A percentile compares a stretch with the other conserved stretches of the same genome.
Evolutionary conservation across 2,797 vertebrate genomes (phyloP).

Genomic region (Vespertilio murinus): DNA sequence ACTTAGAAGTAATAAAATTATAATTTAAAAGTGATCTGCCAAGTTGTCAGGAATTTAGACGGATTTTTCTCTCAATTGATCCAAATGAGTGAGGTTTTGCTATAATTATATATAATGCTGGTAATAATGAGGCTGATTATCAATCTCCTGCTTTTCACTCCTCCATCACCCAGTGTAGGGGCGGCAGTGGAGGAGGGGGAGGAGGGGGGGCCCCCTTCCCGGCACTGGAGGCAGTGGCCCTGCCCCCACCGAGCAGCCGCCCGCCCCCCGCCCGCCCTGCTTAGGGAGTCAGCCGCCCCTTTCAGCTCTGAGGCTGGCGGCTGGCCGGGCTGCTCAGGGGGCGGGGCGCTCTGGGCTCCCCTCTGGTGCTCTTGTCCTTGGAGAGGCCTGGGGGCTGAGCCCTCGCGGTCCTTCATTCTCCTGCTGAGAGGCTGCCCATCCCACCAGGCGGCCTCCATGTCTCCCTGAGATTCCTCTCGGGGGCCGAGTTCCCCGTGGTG

Average conservation of each 20-base stretch:
- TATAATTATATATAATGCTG: conserved; percentile 76
- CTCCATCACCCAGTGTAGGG: conserved; percentile 34
- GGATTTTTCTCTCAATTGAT: conserved; percentile 76
- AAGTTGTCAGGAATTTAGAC: conserved; percentile 76
- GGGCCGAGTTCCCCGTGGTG: neutral
- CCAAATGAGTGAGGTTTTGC: conserved; percentile 75
- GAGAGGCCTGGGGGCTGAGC: neutral
- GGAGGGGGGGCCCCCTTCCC: neutral
- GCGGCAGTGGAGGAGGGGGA: neutral
- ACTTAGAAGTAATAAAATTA: conserved; percentile 76
- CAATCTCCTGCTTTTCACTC: conserved; percentile 66
- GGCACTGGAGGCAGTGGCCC: neutral
- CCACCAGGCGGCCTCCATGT: neutral
- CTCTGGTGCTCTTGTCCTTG: neutral
- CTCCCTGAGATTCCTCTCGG: neutral
- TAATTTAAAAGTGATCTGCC: conserved; percentile 80
- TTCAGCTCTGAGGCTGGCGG: neutral
- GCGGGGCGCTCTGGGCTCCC: no score
- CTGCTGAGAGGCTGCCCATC: neutral
- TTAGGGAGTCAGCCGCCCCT: neutral
- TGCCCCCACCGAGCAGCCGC: rapidly evolving
- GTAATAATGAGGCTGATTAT: conserved; percentile 75
- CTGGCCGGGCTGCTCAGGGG: neutral
- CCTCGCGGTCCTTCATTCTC: neutral
- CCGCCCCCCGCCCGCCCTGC: neutral